Percentiles rank a stretch among this genome's conserved stretches.
Conservation (phyloP, 2,888 invertebrate species). For the Pemphredon lugubris region DNA sequence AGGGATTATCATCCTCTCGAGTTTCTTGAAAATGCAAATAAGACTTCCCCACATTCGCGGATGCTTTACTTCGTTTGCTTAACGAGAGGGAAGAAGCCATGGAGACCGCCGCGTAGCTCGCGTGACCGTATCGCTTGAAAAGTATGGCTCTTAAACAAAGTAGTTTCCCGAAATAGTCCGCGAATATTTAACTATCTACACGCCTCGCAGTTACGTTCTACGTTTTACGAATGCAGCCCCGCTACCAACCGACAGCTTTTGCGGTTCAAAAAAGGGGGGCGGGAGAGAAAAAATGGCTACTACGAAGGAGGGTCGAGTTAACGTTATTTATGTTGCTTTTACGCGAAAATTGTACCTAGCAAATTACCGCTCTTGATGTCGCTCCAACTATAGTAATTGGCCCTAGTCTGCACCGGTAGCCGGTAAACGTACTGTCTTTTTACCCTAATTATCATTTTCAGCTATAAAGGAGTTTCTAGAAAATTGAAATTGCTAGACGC, state of each 20-base stretch:
- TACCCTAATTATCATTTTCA: conserved; percentile 42
- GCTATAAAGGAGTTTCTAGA: conserved; percentile 7
- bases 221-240: conserved; percentile 21
- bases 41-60: conserved; percentile 19
- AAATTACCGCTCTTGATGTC: conserved; percentile 23
- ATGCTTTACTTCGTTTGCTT: conserved; percentile 6
- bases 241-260: conserved; percentile 20
- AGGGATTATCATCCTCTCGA: conserved; percentile 14
- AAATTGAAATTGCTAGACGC: conserved; percentile 1
- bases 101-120: conserved; percentile 25
- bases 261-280: background rate
- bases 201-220: conserved; percentile 16
- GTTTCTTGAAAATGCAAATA: conserved; percentile 48
- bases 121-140: conserved; percentile 49
- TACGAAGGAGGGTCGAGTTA: conserved; percentile 1
- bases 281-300: background rate
- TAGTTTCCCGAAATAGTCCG: conserved; percentile 46
- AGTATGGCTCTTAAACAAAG: conserved; percentile 45
- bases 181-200: conserved; percentile 24
- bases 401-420: background rate
- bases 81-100: conserved; percentile 12
- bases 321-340: conserved; percentile 41
- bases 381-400: conserved; percentile 44
- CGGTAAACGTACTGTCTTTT: conserved; percentile 38
- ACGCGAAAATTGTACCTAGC: conserved; percentile 28